Conservation (phyloP, 2,888 invertebrate species). For the Epinotia ramella region DNA sequence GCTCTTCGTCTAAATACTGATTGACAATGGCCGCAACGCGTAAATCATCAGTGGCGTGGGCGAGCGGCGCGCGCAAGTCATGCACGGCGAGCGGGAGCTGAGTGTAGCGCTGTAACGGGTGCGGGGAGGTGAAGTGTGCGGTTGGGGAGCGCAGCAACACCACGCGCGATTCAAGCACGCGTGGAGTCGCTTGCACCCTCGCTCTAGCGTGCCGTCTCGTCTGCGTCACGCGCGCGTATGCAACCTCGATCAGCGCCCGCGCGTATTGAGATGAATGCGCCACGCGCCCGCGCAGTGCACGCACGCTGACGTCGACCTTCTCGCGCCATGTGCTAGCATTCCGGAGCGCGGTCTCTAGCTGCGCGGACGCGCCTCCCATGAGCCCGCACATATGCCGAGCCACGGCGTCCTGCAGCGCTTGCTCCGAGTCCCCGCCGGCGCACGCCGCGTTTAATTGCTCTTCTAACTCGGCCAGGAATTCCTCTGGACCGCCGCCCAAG, state of each 20-base stretch:
- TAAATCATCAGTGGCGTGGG: slow-evolving; percentile 53
- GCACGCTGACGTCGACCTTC: slow-evolving; percentile 56
- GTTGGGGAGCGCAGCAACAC: slow-evolving; percentile 52
- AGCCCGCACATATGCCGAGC: slow-evolving; percentile 57
- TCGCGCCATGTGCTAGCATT: slow-evolving; percentile 53
- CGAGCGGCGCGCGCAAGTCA: slow-evolving; percentile 52
- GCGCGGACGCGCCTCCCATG: slow-evolving; percentile 50
- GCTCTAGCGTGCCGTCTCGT: slow-evolving; percentile 48
- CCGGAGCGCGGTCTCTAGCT: slow-evolving; percentile 48
- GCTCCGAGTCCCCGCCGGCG: slow-evolving; percentile 43
- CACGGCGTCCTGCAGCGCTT: slow-evolving; percentile 55
- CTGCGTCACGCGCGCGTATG: slow-evolving; percentile 56
- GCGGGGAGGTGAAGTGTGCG: not conserved
- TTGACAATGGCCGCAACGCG: slow-evolving; percentile 58
- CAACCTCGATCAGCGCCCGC: slow-evolving; percentile 56
- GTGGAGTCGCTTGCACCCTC: slow-evolving; percentile 25
- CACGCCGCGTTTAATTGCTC: slow-evolving; percentile 46
- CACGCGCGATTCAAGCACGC: slow-evolving; percentile 56
- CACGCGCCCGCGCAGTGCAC: slow-evolving; percentile 51
- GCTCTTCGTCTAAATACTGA: slow-evolving; percentile 51
- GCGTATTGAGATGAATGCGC: slow-evolving; percentile 62
- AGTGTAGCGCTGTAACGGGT: slow-evolving; percentile 48
- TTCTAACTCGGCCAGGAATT: slow-evolving; percentile 52
- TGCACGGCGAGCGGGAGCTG: slow-evolving; percentile 48
- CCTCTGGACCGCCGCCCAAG: slow-evolving; percentile 46